A percentile compares a stretch with the other conserved stretches of the same genome.
These are phyloP conservation scores for Zenarchopterus dispar DNA, from an alignment of 2,797 vertebrate species.

Conservation along the genomic window DNA sequence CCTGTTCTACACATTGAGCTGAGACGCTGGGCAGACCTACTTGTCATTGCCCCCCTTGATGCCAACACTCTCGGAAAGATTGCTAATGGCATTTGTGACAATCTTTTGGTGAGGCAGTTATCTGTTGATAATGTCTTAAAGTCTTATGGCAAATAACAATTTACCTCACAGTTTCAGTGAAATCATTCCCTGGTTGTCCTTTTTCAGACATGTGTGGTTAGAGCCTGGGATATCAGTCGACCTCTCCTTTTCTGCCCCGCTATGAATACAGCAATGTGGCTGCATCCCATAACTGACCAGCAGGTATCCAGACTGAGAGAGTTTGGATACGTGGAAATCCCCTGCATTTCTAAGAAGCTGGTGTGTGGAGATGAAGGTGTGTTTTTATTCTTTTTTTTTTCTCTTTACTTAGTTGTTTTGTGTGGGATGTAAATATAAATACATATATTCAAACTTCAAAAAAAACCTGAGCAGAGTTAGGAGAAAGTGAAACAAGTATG, in stretches of 20 bases:
- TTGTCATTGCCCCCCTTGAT: conserved; percentile 93
- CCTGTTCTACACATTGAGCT: conserved; percentile 95
- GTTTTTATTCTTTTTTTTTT: conserved; percentile 33
- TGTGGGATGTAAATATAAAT: not conserved
- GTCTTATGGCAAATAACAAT: not conserved
- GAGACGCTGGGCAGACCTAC: conserved; percentile 92
- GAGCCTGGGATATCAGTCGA: conserved; percentile 91
- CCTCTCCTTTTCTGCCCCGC: conserved; percentile 96
- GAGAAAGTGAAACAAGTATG: not conserved
- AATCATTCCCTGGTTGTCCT: not conserved
- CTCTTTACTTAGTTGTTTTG: not conserved
- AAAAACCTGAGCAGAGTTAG: not conserved
- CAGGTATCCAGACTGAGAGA: conserved; percentile 86
- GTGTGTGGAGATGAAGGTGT: conserved; percentile 96
- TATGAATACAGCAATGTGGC: conserved; percentile 99
- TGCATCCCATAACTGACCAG: conserved; percentile 90
- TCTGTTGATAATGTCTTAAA: not conserved
- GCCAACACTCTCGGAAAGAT: conserved; percentile 97
- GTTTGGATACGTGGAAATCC: conserved; percentile 93
- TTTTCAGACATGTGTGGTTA: conserved; percentile 91
- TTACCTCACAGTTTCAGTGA: not conserved
- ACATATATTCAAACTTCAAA: not conserved
- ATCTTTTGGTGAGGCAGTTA: conserved; percentile 88
- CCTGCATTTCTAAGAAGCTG: conserved; percentile 91
- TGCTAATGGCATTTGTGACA: conserved; percentile 94